Percentiles rank a stretch among this genome's conserved stretches.
phyloP scores from a whole-genome alignment of 2,888 invertebrate species.

The Leptogaster cylindrica region DNA sequence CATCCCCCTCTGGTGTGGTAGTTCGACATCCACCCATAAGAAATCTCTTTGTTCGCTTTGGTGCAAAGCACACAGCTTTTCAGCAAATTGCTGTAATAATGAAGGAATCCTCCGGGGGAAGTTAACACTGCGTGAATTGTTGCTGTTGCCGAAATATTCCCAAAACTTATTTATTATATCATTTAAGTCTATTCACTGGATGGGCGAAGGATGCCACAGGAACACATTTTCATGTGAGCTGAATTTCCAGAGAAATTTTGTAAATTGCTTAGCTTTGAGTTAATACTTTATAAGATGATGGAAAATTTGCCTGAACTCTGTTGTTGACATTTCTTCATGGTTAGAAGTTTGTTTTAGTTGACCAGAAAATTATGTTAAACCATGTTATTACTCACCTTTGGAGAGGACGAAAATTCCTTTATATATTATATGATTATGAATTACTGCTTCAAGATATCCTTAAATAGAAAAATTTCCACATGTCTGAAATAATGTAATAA shows the following conservation, averaged over 20 bases:
- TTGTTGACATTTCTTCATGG: slow-evolving; percentile 5
- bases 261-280: neutral
- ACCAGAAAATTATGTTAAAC: too few species aligned
- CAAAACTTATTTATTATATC: slow-evolving; percentile 12
- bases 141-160: neutral
- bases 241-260: neutral
- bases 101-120: neutral
- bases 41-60: too few species aligned
- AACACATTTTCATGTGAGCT: neutral
- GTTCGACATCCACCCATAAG: neutral
- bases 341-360: slow-evolving; percentile 1
- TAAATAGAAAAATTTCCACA: too few species aligned
- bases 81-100: slow-evolving; percentile 12
- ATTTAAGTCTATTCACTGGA: neutral
- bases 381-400: too few species aligned
- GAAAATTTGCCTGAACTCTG: neutral
- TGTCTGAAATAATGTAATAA: too few species aligned
- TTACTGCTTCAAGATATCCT: too few species aligned
- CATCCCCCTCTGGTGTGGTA: neutral
- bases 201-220: neutral
- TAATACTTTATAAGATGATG: neutral
- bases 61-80: neutral
- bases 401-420: too few species aligned
- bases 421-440: too few species aligned
- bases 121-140: slow-evolving; percentile 9